Evolutionary conservation across 2,888 invertebrate species (phyloP).

Genomic region (Athalia circularis): DNA sequence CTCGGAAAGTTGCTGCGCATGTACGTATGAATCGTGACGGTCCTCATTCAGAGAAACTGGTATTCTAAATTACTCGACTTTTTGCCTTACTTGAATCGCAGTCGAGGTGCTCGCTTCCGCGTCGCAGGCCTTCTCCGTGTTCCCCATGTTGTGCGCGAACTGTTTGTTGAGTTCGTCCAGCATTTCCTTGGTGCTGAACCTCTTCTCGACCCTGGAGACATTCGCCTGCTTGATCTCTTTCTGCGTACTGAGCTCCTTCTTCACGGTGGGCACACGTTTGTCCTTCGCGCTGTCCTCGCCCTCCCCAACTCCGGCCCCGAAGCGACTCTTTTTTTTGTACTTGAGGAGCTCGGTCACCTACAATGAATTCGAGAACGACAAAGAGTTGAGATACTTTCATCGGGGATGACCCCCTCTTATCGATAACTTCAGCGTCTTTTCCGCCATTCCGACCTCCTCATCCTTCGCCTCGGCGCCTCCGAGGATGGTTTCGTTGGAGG

Average conservation of each 20-base stretch:
- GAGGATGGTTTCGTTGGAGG: conserved; percentile 61
- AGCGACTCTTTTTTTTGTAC: conserved; percentile 58
- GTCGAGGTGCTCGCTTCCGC: conserved; percentile 9
- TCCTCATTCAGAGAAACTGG: neutral
- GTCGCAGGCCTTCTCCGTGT: neutral
- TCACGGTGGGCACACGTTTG: conserved; percentile 66
- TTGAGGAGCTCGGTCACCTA: conserved; percentile 65
- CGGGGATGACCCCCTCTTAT: neutral
- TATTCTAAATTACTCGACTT: neutral
- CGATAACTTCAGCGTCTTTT: neutral
- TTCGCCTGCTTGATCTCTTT: conserved; percentile 65
- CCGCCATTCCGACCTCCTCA: conserved; percentile 53
- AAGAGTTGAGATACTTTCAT: too few relatives aligned
- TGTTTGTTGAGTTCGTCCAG: conserved; percentile 52
- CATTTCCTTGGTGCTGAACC: conserved; percentile 48
- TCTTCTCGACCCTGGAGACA: conserved; percentile 58
- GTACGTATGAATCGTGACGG: neutral
- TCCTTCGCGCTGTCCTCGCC: conserved; percentile 48
- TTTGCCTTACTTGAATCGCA: conserved; percentile 14
- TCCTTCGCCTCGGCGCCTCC: conserved; percentile 56
- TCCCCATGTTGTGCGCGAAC: conserved; percentile 18
- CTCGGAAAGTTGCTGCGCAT: neutral
- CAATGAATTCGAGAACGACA: neutral
- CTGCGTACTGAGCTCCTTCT: conserved; percentile 69
- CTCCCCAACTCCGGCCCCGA: conserved; percentile 32